Evolutionary conservation across 1,140 invertebrate genomes (phyloP).

Genomic region (Leguminivora glycinivorella): DNA sequence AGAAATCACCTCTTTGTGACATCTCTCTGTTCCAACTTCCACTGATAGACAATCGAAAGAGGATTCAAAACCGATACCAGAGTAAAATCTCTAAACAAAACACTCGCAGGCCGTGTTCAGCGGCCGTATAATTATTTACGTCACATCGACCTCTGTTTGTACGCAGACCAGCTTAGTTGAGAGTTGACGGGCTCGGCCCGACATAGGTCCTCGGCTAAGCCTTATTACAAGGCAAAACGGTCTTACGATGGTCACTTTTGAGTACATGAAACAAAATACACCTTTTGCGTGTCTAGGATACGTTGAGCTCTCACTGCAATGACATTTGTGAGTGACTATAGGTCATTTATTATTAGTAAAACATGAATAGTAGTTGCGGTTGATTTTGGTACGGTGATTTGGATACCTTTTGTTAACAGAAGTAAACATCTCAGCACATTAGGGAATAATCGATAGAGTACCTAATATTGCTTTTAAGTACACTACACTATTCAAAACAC

Average conservation of each 20-base stretch:
- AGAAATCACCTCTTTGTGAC: no score
- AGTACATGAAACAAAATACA: no score
- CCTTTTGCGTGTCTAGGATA: not conserved
- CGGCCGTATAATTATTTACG: conserved; percentile 26
- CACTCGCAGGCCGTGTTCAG: not conserved
- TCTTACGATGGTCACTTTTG: no score
- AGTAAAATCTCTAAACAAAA: conserved; percentile 10
- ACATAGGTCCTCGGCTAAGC: no score
- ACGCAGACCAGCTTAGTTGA: not conserved
- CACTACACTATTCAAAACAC: no score
- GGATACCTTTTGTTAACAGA: not conserved
- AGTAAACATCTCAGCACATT: not conserved
- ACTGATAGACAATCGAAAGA: not conserved
- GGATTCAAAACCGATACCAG: not conserved
- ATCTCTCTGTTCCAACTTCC: no score
- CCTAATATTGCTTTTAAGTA: no score
- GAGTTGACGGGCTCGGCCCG: conserved; percentile 11
- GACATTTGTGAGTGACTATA: not conserved
- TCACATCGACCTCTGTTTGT: conserved; percentile 7
- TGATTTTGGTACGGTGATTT: not conserved
- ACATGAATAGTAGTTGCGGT: not conserved
- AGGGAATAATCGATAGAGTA: no score
- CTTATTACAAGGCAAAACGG: no score
- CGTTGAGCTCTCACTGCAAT: not conserved
- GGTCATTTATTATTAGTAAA: not conserved